Evolutionary conservation across 2,888 invertebrate genomes (phyloP), one percentile per base, ranked within the genome.

Genomic region (Sarcophaga subvicina): DNA sequence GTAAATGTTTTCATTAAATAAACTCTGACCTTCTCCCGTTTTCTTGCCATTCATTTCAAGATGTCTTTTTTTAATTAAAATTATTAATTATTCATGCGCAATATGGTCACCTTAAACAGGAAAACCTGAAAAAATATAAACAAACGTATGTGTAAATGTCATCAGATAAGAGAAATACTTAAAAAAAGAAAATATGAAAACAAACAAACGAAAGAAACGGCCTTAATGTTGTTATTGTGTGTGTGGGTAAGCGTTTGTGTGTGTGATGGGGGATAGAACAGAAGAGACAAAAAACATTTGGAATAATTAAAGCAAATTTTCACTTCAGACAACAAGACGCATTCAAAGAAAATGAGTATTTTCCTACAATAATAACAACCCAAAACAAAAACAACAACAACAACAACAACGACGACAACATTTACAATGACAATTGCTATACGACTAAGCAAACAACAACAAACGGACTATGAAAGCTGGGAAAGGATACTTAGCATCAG

Each of bases 271-370:
- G 14, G 62, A 10, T 11, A 17, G 62, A n/a, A 62, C 0, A 11
- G 0, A 22, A 8, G 62, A 62, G 1, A 72, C 11, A 20, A 73
- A 54, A 80, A 83, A 83, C 84, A 69, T 84, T 88, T 90, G 89
- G 76, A 90, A 92, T 91, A 92, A 92, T 92, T 92, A 91, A 91
- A 91, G 90, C 91, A 92, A 92, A 92, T 92, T 92, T 92, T 89
- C 92, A 91, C 92, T 92, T 92, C 91, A 92, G 91, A 90, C 92
- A 90, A 79, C 67, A 66, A 87, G 86, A 75, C 83, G 83, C 83
- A 83, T 80, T 80, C 77, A 89, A 80, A 86, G 73, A 78, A 66
- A 69, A 6, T 62, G 10, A 69, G 62, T 37, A 20, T 80, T 75
- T 78, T 71, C 67, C 73, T 59, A 11, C 70, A 76, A 78, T 54